Evolutionary conservation across 2,888 invertebrate species (phyloP).

Genomic region (Erebia epiphron): DNA sequence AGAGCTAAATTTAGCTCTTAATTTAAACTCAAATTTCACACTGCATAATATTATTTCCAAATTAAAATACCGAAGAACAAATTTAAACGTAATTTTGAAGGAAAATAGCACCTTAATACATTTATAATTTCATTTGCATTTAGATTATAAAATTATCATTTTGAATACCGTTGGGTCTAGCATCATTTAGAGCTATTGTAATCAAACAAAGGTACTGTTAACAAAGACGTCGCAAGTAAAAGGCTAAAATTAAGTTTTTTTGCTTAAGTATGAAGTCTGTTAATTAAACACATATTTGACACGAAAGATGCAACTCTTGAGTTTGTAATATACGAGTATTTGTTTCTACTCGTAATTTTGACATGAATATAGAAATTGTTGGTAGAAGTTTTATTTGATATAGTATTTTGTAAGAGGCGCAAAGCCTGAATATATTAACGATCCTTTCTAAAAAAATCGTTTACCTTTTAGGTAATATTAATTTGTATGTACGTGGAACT

Average conservation of each 20-base stretch:
- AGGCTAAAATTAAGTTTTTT: slow-evolving; percentile 18
- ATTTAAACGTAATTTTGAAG: slow-evolving; percentile 9
- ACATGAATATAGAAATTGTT: not conserved
- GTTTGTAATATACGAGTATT: no score
- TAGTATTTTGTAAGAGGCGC: not conserved
- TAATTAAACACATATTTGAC: not conserved
- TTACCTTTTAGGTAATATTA: not conserved
- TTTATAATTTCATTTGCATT: slow-evolving; percentile 44
- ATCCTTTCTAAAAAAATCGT: not conserved
- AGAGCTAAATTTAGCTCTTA: not conserved
- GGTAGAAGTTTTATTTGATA: not conserved
- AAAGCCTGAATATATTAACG: no score
- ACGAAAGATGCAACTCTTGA: not conserved
- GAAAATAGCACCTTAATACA: slow-evolving; percentile 34
- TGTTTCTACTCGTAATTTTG: no score
- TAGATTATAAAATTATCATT: slow-evolving; percentile 47
- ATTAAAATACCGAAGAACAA: slow-evolving; percentile 13
- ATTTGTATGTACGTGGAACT: not conserved
- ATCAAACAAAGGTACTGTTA: slow-evolving; percentile 34
- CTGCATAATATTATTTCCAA: slow-evolving; percentile 8
- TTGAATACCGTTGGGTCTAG: slow-evolving; percentile 41
- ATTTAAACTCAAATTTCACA: slow-evolving; percentile 7
- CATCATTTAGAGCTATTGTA: slow-evolving; percentile 40
- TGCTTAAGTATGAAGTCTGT: not conserved
- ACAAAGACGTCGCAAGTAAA: slow-evolving; percentile 27